phyloP scores from a whole-genome alignment of 64 coral and sea anemone species.

The Trachythela sp. region DNA sequence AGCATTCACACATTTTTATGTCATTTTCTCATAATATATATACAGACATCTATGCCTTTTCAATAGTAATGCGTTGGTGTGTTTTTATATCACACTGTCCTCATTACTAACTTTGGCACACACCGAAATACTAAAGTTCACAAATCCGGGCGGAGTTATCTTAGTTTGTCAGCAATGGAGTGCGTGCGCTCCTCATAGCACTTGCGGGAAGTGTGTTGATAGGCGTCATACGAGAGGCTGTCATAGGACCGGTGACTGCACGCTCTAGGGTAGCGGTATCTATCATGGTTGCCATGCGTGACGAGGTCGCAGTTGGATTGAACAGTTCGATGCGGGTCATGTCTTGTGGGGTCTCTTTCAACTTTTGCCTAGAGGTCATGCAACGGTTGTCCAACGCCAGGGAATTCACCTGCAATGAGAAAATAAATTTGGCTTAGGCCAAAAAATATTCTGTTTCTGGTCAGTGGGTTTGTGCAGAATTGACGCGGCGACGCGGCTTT shows the following conservation, averaged over 20 bases:
- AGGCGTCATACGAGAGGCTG: neutral
- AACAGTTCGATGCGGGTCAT: slow-evolving; percentile 49
- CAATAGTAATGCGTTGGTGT: too few relatives aligned
- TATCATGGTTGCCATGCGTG: neutral
- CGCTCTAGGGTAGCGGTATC: neutral
- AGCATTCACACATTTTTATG: too few relatives aligned
- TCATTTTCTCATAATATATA: too few relatives aligned
- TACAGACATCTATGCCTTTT: neutral
- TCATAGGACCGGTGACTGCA: neutral
- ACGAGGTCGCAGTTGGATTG: neutral
- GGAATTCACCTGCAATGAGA: slow-evolving; percentile 50
- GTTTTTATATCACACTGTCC: neutral
- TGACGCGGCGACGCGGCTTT: too few relatives aligned
- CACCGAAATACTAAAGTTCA: neutral
- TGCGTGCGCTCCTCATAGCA: neutral
- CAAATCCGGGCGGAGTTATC: neutral
- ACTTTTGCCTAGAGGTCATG: slow-evolving; percentile 74
- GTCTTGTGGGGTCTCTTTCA: slow-evolving; percentile 87
- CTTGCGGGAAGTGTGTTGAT: neutral
- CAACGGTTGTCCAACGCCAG: slow-evolving; percentile 90
- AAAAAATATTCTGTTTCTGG: too few relatives aligned
- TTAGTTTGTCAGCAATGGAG: neutral
- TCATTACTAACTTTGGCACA: neutral
- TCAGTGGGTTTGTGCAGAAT: too few relatives aligned
- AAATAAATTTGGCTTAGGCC: neutral